These are phyloP conservation scores for Psittacula derbiana DNA, from an alignment of 2,797 vertebrate species.

Conservation along the genomic window DNA sequence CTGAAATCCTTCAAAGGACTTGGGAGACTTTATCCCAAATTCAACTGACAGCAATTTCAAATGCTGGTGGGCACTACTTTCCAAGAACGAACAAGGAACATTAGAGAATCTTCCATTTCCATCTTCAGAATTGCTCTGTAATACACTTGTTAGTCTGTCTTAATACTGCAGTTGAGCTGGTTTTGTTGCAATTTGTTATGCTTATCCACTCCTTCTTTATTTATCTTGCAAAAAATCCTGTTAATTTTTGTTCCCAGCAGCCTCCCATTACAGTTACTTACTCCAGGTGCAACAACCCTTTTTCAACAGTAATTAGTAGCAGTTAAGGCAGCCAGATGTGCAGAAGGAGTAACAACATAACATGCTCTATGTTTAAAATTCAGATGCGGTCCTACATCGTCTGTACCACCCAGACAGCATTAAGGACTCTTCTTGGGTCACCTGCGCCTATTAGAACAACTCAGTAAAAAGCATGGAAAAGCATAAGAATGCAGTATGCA, in stretches of 20 bases:
- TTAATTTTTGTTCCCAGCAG: neutral
- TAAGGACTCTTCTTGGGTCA: neutral
- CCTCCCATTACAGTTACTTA: neutral
- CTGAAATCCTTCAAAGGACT: neutral
- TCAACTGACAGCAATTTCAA: neutral
- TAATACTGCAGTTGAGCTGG: neutral
- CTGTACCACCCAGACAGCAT: neutral
- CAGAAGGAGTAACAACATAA: neutral
- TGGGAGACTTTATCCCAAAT: neutral
- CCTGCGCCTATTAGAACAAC: neutral
- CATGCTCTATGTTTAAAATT: neutral
- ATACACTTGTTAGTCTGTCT: fast-evolving
- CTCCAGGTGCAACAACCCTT: neutral
- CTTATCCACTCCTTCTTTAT: neutral
- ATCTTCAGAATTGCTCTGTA: neutral
- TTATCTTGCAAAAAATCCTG: neutral
- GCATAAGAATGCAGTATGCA: neutral
- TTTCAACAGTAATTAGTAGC: neutral
- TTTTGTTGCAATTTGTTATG: neutral
- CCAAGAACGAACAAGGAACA: neutral
- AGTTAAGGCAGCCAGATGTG: neutral
- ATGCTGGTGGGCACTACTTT: neutral
- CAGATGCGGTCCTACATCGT: neutral
- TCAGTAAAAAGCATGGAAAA: neutral
- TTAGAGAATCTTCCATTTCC: neutral